Percentiles rank a stretch among this genome's conserved stretches.
phyloP scores from a whole-genome alignment of 2,797 vertebrate species.

The Somateria mollissima region DNA sequence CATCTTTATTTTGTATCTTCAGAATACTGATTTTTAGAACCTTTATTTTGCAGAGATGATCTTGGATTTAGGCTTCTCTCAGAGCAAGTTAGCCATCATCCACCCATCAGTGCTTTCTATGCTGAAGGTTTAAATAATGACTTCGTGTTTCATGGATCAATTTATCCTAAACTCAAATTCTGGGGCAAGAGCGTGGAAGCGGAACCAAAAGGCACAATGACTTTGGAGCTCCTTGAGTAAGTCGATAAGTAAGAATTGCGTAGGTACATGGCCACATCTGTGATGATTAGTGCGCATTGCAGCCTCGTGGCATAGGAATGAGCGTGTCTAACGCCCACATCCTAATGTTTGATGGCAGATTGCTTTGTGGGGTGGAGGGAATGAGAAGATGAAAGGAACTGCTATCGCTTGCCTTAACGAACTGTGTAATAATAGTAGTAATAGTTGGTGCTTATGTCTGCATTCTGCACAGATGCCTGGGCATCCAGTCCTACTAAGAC shows the following conservation, averaged over 20 bases:
- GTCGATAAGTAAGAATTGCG: conserved; percentile 46
- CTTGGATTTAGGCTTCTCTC: conserved; percentile 96
- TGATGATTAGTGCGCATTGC: not conserved
- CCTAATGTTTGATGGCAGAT: not conserved
- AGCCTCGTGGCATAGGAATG: not conserved
- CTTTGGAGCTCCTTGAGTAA: conserved; percentile 95
- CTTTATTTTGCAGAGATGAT: conserved; percentile 86
- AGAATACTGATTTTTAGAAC: not conserved
- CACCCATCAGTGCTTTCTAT: conserved; percentile 96
- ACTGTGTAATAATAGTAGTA: not conserved
- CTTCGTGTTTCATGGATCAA: conserved; percentile 96
- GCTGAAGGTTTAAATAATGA: conserved; percentile 92
- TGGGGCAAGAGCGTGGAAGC: conserved; percentile 99
- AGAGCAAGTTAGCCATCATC: conserved; percentile 98
- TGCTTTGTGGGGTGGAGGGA: not conserved
- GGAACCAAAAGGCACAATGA: conserved; percentile 95
- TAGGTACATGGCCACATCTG: not conserved
- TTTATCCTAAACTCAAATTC: conserved; percentile 98
- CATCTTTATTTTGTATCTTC: not conserved
- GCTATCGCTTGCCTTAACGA: accelerated
- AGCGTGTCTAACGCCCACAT: not conserved
- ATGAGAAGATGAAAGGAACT: not conserved
- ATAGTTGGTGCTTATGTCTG: not conserved
- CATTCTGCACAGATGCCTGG: not conserved
- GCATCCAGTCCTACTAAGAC: not conserved